Evolutionary conservation across 2,113 vertebrate species (phyloP).

Genomic region (Cygnus buccinator): DNA sequence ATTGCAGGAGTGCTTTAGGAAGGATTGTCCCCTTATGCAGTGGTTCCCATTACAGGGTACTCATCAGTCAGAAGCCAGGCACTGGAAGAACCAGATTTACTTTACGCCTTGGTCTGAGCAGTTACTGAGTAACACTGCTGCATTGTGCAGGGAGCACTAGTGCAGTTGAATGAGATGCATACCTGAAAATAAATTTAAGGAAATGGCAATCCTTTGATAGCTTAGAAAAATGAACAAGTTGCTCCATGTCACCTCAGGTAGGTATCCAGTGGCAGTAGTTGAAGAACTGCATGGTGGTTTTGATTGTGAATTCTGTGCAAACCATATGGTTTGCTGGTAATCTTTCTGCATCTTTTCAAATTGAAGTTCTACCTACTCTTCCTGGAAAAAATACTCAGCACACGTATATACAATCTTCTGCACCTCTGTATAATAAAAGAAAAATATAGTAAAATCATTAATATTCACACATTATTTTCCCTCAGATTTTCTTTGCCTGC

Average conservation of each 20-base stretch:
- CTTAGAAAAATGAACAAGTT: neutral
- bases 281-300: neutral
- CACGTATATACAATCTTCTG: neutral
- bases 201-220: neutral
- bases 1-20: neutral
- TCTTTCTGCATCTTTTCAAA: neutral
- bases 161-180: rapidly evolving
- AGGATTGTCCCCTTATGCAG: neutral
- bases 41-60: neutral
- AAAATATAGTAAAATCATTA: neutral
- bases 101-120: neutral
- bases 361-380: neutral
- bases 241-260: neutral
- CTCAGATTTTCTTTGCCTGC: neutral
- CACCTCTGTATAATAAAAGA: neutral
- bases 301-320: neutral
- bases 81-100: neutral
- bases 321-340: neutral
- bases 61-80: rapidly evolving
- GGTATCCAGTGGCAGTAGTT: neutral
- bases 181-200: neutral
- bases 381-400: neutral
- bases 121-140: neutral
- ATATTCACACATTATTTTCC: neutral
- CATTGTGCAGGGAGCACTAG: neutral